phyloP scores from a whole-genome alignment of 2,888 invertebrate species.

The Cabera pusaria region DNA sequence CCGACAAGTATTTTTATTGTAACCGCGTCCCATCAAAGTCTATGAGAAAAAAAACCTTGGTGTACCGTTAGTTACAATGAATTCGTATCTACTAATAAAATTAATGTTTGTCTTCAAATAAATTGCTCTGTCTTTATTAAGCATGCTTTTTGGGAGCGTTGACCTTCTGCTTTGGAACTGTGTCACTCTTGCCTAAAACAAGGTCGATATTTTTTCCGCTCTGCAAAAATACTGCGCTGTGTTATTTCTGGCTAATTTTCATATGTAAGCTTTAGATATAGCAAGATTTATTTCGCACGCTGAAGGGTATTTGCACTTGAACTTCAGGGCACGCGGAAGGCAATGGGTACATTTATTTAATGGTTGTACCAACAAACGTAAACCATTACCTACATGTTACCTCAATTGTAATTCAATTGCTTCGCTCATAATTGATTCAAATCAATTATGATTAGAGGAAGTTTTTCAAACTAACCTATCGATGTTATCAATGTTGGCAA shows the following conservation, averaged over 20 bases:
- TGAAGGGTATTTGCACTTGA: no score
- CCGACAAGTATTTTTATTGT: conserved; percentile 17
- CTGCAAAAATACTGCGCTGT: no score
- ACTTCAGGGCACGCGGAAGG: no score
- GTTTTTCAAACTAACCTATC: conserved; percentile 2
- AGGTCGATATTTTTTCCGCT: conserved; percentile 7
- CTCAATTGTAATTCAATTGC: no score
- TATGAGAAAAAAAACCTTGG: conserved; percentile 22
- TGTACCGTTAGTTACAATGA: conserved; percentile 12
- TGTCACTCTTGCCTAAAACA: conserved; percentile 5
- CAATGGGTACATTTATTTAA: no score
- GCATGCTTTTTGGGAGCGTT: conserved; percentile 9
- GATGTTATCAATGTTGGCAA: conserved; percentile 20
- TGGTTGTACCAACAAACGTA: no score
- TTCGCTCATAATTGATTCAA: no score
- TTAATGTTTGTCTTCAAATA: conserved; percentile 20
- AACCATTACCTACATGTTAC: no score
- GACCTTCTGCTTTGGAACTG: conserved; percentile 14
- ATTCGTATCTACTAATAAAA: conserved; percentile 18
- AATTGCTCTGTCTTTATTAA: conserved; percentile 10
- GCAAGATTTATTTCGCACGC: no score
- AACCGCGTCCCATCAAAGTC: conserved; percentile 15
- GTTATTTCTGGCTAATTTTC: no score
- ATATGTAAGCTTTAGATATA: no score
- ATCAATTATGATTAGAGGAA: no score